Base-by-base conservation (phyloP, 2,797 vertebrate species). In the Vultur gryphus region DNA sequence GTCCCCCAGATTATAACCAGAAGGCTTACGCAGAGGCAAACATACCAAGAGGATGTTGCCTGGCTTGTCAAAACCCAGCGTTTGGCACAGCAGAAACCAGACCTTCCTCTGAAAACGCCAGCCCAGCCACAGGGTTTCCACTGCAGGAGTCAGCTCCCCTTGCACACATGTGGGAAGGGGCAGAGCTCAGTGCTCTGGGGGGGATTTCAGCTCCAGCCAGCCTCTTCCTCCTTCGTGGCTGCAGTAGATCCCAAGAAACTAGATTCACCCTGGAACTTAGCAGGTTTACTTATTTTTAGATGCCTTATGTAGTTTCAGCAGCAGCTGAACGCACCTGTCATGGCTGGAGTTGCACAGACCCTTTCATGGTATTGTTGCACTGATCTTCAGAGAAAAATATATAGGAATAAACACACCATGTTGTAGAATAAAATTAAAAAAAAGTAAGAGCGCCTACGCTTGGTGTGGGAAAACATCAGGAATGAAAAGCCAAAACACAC, bases 321-420 rank as follows among this genome's bases (percentile, higher is more conserved):
- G 91, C 80, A 96, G 93, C 91, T 95, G 90, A 92, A 39, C 5
- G 16, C 88, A 94, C 59, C 94, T 90, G 93, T 72, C n/a, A 2
- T 67, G 66, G 86, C 87, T 88, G 46, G 51, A 76, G 62, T 69
- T 92, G 51, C 89, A 87, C 37, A 84, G 59, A 64, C 3, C 10
- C 41, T 37, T 85, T 91, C 31, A 19, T 7, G 20, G 69, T 55
- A 62, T 62, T 70, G 43, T 69, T 66, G 81, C 49, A 52, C 71
- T 29, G 48, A 94, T 87, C 39, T 55, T 39, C 29, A 1, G 5
- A 52, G 86, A 69, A 89, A 71, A 73, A 66, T 43, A 31, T 10
- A 62, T 59, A 87, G 69, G 78, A 96, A 87, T 58, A 61, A 83
- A 54, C 5, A 52, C 12, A 44, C 11, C 6, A 2, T 26, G 28